Evolutionary conservation across 2,797 vertebrate genomes (phyloP), one percentile per base, ranked within the genome.

Genomic region (Leontocebus nigricollis): DNA sequence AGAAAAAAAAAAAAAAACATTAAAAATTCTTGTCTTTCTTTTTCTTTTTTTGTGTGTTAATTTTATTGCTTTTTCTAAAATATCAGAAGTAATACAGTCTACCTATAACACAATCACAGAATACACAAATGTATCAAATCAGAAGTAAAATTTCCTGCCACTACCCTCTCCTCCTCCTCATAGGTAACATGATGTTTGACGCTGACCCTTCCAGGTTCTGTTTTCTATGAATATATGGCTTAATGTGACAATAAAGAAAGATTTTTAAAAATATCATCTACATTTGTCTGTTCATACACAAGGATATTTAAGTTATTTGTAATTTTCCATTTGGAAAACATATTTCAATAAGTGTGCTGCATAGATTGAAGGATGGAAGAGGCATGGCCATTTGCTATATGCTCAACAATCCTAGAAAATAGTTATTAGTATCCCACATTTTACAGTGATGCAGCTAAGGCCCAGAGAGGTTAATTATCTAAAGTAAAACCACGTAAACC

Each of bases 31-130:
- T 10, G 44, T 67, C 1, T 52, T 3, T 2, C 61, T 95, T 94
- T 94, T 88, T 41, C 19, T 84, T 76, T 36, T 76, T 79, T 72
- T 44, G 72, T 76, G 67, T 70, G 30, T 59, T 59, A 61, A 33
- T 6, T 15, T 61, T 52, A 82, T n/a, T 52, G 5, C 30, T 80
- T 82, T 83, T 44, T 36, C 27, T 75, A 82, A n/a, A 91, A 44
- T 83, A 52, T 81, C 41, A 30, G 30, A 57, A 87, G 4, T 27
- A 76, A 22, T 9, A 75, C 27, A 79, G 26, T 52, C 12, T 90
- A 12, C 7, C 8, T 73, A 0, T 73, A 44, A 27, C 30, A 27
- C 9, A n/a, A 48, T 55, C 24, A 39, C 30, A 30, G 48, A 73
- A 4, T 48, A 15, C 1, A 39, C 14, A 88, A 72, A 59, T 46